Base-by-base conservation (phyloP, 2,797 vertebrate species). In the Muraenolepis orangiensis region DNA sequence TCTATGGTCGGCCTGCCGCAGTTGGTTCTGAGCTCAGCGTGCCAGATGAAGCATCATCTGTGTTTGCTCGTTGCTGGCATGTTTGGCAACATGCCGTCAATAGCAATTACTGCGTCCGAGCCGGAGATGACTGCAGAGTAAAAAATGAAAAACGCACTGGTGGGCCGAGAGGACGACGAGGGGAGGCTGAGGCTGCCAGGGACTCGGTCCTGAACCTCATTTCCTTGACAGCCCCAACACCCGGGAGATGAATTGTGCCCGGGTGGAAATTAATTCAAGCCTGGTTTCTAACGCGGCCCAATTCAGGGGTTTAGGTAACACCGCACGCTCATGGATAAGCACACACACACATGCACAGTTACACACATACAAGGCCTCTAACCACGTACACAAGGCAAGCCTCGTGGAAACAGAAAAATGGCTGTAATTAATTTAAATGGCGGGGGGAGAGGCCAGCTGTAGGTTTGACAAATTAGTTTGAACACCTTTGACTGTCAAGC, bases 401-500 rank as follows among this genome's bases (percentile, higher is more conserved):
- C 40, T 78, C 81, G 81, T 89, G 72, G 85, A 90, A 80, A 87
- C 86, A 87, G 90, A 87, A 88, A 89, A 88, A 83, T 85, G 80
- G 79, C 86, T 84, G 87, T 90, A 88, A 92, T 91, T 87, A 91
- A 92, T 93, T 91, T 91, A 90, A 93, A 91, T 67, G 71, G 84
- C 71, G 81, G 83, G 72, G 4, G 42, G 40, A 75, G 72, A 74
- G 71, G 78, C 83, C 76, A 3, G 38, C 8, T 13, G 12, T 40
- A 82, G 87, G 82, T 86, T 89, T 93, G 92, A 94, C 92, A 93
- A 93, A 95, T 94, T 90, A 92, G 91, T 86, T 90, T 87, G 90
- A 93, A 92, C 93, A 92, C 92, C 93, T 93, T 93, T 86, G 86
- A 93, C 92, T 93, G 93, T 93, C 93, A 85, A 90, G 82, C 79